Conservation (phyloP, 2,888 invertebrate genomes). For the Trissolcus brochymenae region DNA sequence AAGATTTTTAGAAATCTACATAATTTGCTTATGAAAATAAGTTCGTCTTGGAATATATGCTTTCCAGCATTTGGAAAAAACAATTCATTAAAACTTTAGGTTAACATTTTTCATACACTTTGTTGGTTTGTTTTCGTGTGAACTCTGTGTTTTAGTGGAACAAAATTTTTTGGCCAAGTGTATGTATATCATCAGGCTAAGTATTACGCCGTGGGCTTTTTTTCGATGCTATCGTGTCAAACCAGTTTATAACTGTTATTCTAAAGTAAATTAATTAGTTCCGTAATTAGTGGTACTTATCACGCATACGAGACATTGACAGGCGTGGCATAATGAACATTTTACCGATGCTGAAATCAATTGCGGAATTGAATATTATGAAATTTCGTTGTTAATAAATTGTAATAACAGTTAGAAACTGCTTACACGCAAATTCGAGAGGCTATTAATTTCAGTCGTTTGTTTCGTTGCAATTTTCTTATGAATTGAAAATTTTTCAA, state of each 20-base stretch:
- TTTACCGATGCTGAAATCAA: conserved; percentile 2
- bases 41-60: too few species aligned
- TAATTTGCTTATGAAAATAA: too few species aligned
- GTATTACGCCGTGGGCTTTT: conserved; percentile 12
- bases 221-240: conserved; percentile 35
- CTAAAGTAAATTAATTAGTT: conserved; percentile 52
- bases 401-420: conserved; percentile 15
- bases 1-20: too few species aligned
- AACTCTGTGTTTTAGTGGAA: neutral
- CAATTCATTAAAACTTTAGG: too few species aligned
- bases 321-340: conserved; percentile 43
- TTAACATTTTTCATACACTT: too few species aligned
- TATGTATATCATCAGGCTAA: conserved; percentile 7
- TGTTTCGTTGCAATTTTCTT: neutral
- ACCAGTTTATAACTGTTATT: conserved; percentile 51
- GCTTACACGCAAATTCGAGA: neutral
- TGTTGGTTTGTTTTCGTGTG: too few species aligned
- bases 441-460: neutral
- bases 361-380: neutral
- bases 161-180: conserved; percentile 4
- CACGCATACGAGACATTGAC: conserved; percentile 40
- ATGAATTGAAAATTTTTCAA: neutral
- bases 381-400: conserved; percentile 10
- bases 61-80: too few species aligned
- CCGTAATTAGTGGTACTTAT: conserved; percentile 51